These are phyloP conservation scores for Glossosoma conforme DNA, from an alignment of 1,140 invertebrate genomes.

Conservation along the genomic window DNA sequence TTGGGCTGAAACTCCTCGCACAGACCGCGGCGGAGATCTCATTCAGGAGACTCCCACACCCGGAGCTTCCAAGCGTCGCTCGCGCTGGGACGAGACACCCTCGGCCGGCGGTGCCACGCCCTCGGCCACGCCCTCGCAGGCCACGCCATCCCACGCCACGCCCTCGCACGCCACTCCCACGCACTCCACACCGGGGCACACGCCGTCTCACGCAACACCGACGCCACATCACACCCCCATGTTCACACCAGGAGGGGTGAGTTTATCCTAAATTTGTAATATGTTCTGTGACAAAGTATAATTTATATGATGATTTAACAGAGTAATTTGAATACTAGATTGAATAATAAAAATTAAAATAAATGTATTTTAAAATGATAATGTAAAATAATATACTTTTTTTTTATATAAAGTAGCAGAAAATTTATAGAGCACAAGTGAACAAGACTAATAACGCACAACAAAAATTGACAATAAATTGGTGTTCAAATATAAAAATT, in stretches of 20 bases:
- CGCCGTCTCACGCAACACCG: conserved; percentile 42
- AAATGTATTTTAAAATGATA: neutral
- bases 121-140: conserved; percentile 69
- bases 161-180: conserved; percentile 57
- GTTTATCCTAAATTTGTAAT: no score
- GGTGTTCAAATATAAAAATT: no score
- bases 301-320: neutral
- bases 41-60: conserved; percentile 91
- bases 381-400: no score
- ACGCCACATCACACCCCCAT: conserved; percentile 47
- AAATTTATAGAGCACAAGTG: no score
- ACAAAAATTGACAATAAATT: no score
- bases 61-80: conserved; percentile 86
- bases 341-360: neutral
- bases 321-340: neutral
- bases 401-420: no score
- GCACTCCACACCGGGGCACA: conserved; percentile 54
- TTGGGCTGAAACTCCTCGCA: conserved; percentile 97
- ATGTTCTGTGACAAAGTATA: neutral
- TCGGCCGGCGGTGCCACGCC: conserved; percentile 61
- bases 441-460: no score
- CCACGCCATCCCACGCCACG: conserved; percentile 63
- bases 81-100: conserved; percentile 97
- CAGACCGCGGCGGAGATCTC: conserved; percentile 78
- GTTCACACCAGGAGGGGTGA: conserved; percentile 67